Percentiles rank a stretch among this genome's conserved stretches.
These are phyloP conservation scores for Gerris buenoi DNA, from an alignment of 1,140 invertebrate species.

Conservation along the genomic window DNA sequence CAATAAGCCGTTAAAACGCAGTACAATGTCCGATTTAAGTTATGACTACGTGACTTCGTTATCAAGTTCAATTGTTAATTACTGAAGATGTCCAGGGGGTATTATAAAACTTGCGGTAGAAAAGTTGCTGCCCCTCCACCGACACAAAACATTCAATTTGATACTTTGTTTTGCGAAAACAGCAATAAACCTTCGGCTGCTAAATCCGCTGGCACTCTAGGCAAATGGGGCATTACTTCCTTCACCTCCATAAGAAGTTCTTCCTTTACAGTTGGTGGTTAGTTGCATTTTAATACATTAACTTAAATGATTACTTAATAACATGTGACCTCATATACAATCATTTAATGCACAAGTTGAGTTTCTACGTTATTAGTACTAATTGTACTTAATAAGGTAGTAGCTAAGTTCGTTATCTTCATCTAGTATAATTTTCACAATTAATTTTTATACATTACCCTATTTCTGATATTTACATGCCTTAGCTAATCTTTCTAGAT, in stretches of 20 bases:
- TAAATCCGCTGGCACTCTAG: conserved; percentile 72
- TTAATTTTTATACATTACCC: too few relatives aligned
- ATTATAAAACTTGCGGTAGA: conserved; percentile 18
- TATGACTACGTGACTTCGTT: background rate
- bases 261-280: conserved; percentile 21
- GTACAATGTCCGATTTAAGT: background rate
- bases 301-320: too few relatives aligned
- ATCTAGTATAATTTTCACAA: too few relatives aligned
- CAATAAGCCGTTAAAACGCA: too few relatives aligned
- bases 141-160: conserved; percentile 49
- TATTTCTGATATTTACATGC: too few relatives aligned
- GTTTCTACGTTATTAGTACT: too few relatives aligned
- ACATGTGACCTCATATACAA: too few relatives aligned
- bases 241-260: conserved; percentile 72
- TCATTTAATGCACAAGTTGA: too few relatives aligned
- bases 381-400: too few relatives aligned
- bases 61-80: background rate
- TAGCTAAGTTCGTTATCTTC: too few relatives aligned
- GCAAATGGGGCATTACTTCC: conserved; percentile 85
- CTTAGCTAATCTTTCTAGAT: too few relatives aligned
- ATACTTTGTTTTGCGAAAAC: conserved; percentile 67
- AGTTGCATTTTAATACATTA: too few relatives aligned
- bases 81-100: conserved; percentile 17
- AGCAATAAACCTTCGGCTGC: conserved; percentile 73
- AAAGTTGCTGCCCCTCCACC: conserved; percentile 13